These are phyloP conservation scores for Prinia subflava DNA, from an alignment of 2,113 vertebrate species.

Conservation along the genomic window DNA sequence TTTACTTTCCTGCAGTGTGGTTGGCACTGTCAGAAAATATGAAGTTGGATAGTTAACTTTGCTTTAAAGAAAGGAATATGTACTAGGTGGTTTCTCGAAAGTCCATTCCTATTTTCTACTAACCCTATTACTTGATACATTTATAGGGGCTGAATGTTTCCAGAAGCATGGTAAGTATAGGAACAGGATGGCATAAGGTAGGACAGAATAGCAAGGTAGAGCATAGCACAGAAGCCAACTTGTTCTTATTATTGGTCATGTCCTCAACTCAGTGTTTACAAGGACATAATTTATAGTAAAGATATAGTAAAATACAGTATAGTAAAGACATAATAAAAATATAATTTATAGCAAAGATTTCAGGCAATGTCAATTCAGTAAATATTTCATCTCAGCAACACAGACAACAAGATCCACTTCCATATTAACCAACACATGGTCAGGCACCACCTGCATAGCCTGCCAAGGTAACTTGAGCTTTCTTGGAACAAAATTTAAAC, in stretches of 20 bases:
- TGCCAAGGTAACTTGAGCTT: not conserved
- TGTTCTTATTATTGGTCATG: not conserved
- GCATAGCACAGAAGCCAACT: not conserved
- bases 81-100: not conserved
- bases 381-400: not conserved
- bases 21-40: not conserved
- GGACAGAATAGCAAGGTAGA: not conserved
- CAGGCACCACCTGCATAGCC: not conserved
- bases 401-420: not conserved
- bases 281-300: not conserved
- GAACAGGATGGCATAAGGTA: not conserved
- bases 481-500: not conserved
- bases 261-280: not conserved
- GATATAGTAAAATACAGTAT: not conserved
- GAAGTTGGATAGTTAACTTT: not conserved
- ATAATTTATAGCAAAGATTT: not conserved
- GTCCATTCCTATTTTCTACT: not conserved
- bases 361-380: not conserved
- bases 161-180: not conserved
- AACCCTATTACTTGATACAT: not conserved
- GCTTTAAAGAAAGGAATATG: not conserved
- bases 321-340: not conserved
- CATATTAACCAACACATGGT: not conserved
- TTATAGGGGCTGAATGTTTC: not conserved
- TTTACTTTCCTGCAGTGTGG: not conserved